Base-by-base conservation (phyloP, 2,113 vertebrate genomes). In the Rhinogobius similis region DNA sequence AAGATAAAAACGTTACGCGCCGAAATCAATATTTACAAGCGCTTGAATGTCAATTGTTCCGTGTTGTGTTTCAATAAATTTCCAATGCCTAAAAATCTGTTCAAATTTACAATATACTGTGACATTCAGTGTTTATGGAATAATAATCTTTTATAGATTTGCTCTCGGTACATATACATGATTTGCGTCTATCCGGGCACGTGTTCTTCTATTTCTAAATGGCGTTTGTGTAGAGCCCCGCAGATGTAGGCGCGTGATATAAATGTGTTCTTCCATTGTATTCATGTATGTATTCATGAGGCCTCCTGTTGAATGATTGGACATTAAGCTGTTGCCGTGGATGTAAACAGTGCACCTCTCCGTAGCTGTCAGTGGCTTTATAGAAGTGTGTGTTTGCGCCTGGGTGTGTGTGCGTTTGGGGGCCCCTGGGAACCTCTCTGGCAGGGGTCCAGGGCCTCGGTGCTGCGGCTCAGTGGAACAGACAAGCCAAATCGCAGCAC, bases 401-500 rank as follows among this genome's bases (percentile, higher is more conserved):
- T 67, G 58, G 56, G 58, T 58, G 38, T 86, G 32, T 94, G 90
- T 85, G 46, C n/a, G 18, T 50, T 50, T 11, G 55, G 55, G 55
- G 55, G 55, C 55, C 55, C 55, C 55, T 29, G 55, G 55, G 55
- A 58, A 26, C 55, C 55, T 29, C 55, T 83, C 92, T 95, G 95
- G 95, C 95, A 96, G 90, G 84, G 62, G 91, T 92, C 94, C 95
- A 95, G 89, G 84, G 93, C 91, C 92, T 73, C 81, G 77, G 74
- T 64, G 89, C 92, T 94, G 94, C 94, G 94, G 91, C 88, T 89
- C 91, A 94, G 93, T 94, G 91, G 92, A 92, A 92, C 90, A 91
- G 93, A 96, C 94, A 95, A 87, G 93, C 94, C 93, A 96, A 96
- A 96, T 95, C 93, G 93, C 90, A 92, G 91, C 93, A 94, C 91